Percentiles rank a stretch among this genome's conserved stretches.
Evolutionary conservation across 2,113 vertebrate genomes (phyloP).

Genomic region (Globicephala melas): DNA sequence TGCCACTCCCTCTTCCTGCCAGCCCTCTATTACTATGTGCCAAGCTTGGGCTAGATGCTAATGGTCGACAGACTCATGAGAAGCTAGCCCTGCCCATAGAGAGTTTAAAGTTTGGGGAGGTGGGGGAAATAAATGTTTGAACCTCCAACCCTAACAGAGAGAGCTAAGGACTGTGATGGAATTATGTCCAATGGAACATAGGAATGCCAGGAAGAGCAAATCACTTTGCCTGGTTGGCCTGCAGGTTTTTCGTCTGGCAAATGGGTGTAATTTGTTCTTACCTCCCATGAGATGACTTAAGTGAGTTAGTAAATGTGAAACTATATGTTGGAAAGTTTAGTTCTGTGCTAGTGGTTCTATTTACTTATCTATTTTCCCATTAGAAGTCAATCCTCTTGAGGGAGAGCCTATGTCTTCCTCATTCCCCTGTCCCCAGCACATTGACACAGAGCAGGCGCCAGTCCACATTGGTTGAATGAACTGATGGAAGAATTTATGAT

Average conservation of each 20-base stretch:
- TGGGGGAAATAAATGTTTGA: neutral
- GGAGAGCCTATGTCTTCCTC: neutral
- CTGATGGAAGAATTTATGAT: neutral
- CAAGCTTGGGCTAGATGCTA: neutral
- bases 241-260: constrained; percentile 14
- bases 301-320: neutral
- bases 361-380: neutral
- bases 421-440: neutral
- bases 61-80: neutral
- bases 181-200: neutral
- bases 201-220: neutral
- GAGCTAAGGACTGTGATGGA: neutral
- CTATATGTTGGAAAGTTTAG: neutral
- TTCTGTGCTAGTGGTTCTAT: neutral
- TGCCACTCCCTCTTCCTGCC: neutral
- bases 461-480: neutral
- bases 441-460: neutral
- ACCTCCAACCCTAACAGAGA: neutral
- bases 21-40: neutral
- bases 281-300: neutral
- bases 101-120: neutral
- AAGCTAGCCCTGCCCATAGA: neutral
- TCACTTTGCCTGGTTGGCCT: neutral
- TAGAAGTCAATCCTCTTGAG: neutral
- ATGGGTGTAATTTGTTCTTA: neutral